Base-by-base conservation (phyloP, 2,888 invertebrate genomes). In the Micoletzkya japonica region DNA sequence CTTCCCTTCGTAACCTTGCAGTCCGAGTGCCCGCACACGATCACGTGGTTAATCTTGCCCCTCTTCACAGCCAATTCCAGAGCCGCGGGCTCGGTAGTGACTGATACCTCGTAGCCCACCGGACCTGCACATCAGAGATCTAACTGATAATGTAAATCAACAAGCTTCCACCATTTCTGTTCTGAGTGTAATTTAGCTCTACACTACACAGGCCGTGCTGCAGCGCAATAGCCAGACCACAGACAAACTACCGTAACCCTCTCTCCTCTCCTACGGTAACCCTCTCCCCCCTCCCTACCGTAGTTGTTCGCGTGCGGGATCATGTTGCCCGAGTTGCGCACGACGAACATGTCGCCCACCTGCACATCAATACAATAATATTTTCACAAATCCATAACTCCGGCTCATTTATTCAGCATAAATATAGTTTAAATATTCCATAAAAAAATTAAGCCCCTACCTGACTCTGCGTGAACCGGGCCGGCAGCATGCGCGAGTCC, bases 291-390 rank as follows among this genome's bases (percentile, higher is more conserved):
- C 20, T 20, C 58, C 68, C 56, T 50, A 83, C 90, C 88, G 86
- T 94, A 94, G 86, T 92, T 91, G 84, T 92, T 91, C 20, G 93
- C 92, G 86, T 95, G 92, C 0, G 96, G 96, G 81, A 96, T 91
- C 71, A 97, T 89, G 87, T 96, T 97, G 4, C 95, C 97, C 58
- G 96, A 95, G 89, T 96, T 97, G 87, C 96, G 90, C 1, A 96
- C 94, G 81, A 96, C 92, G 89, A 95, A 96, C 94, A 95, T 95
- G 87, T 97, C 95, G 58, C 97, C 97, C 76, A 95, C 93, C 87
- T 93, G 91, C 70, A 93, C 26, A 24, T 44, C 17, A 58, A 36
- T 58, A 44, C 20, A 20, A 54, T 24, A 20, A 54, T 54, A 54
- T 54, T 24, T 54, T 17, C 24, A 54, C 54, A 7, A 24, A 20